phyloP scores from a whole-genome alignment of 2,113 vertebrate species.

The Taxidea taxus region DNA sequence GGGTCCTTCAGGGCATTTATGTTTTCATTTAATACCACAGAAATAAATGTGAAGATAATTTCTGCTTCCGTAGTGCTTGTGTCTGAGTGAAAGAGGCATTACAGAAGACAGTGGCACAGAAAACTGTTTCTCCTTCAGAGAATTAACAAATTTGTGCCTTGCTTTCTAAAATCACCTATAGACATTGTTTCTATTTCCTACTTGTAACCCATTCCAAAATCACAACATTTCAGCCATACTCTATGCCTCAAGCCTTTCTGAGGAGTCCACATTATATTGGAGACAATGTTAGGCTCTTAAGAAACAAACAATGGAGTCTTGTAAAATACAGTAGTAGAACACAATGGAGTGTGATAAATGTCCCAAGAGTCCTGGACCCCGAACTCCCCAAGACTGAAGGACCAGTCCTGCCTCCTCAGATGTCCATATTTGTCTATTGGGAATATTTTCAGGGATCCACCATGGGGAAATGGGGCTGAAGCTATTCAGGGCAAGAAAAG shows the following conservation, averaged over 20 bases:
- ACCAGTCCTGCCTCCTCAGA: no score
- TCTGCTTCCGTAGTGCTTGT: neutral
- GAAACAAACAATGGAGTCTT: neutral
- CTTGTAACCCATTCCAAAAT: neutral
- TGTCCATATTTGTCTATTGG: neutral
- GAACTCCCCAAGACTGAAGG: accelerated
- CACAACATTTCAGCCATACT: neutral
- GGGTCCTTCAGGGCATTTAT: neutral
- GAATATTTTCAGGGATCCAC: neutral
- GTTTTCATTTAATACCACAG: neutral
- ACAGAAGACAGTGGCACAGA: neutral
- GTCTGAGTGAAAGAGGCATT: neutral
- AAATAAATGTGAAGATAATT: neutral
- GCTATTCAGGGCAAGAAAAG: neutral
- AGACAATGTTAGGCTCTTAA: neutral
- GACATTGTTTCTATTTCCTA: neutral
- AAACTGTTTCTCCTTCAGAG: neutral
- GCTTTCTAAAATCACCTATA: neutral
- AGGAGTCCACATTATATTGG: neutral
- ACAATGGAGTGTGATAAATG: neutral
- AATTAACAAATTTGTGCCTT: neutral
- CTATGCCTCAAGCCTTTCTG: neutral
- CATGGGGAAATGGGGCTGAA: accelerated
- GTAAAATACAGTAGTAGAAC: neutral
- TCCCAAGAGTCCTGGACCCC: neutral